Base-by-base conservation (phyloP, 2,797 vertebrate species). In the Pseudomugil tenellus region DNA sequence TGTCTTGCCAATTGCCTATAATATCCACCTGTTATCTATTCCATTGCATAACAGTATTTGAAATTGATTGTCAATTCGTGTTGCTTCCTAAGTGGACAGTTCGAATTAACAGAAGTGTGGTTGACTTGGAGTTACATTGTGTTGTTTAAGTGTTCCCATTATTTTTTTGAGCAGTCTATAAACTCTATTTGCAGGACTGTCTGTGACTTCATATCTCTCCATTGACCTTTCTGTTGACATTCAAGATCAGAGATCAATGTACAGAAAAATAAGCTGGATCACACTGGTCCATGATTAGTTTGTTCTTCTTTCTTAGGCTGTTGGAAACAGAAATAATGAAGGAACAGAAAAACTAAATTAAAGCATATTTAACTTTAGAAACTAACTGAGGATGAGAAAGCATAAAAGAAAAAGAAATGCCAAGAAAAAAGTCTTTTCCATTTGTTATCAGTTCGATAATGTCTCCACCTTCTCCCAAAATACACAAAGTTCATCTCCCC, bases 381-480 rank as follows among this genome's bases (percentile, higher is more conserved):
- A 39, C 23, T 46, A 46, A 46, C 34, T 17, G 26, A 58, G 17
- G 16, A 52, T 21, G 17, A 43, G 12, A 25, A 43, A 26, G 28
- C n/a, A 16, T 2, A 25, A 23, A 41, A 29, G 11, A 54, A 39
- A 58, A 39, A 55, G 11, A 52, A 16, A 29, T 9, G n/a, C 35
- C 49, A 54, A 54, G 25, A 74, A 62, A 37, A 55, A 62, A 67
- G 48, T 39, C 12, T 11, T 17, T 9, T 26, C 80, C 31, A 21
- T 67, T 46, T 63, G 3, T 39, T 62, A 43, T 63, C 48, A 67
- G n/a, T 39, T 26, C 35, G 25, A 0, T 10, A 14, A 28, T 32
- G 12, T 52, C 66, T 74, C 25, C 14, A 58, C 55, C 11, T 55
- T 70, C 46, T 58, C 28, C 59, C 60, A 83, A 82, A 51, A 53